Evolutionary conservation across 2,113 vertebrate genomes (phyloP), one percentile per base, ranked within the genome.

Genomic region (Tachycineta bicolor): DNA sequence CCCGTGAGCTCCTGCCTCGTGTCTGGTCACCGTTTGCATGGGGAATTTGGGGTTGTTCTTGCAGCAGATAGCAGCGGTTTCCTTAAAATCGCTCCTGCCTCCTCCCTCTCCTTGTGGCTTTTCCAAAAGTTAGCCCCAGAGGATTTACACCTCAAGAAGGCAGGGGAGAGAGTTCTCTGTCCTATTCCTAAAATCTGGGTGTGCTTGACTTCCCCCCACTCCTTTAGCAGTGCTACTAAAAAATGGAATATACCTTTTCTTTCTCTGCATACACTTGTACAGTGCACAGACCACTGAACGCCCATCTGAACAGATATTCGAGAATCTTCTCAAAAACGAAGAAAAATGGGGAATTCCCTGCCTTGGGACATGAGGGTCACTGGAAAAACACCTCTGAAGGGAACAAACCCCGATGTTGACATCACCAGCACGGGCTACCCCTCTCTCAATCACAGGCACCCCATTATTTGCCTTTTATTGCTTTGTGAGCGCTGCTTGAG

Each of bases 381-480:
- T 75, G 60, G 29, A 65, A 25, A 26, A 1, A 14, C 15, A 7
- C 8, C 46, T 31, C 53, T 12, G 20, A 22, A 62, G 31, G 50
- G 56, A 59, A 16, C 47, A 62, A 65, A 47, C 21, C 29, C 60
- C 0, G 0, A 1, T 16, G 6, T 9, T 34, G 49, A 11, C 14
- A 44, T n/a, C 11, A 5, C 4, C 43, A 33, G 60, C 62, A 68
- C 0, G 0, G 47, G 1, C 1, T 12, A 21, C 14, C 4, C 26
- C 16, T 39, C 19, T 33, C 46, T 60, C 16, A 9, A 0, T 12
- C 23, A 3, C 41, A 28, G 62, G 5, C 49, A 13, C 53, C 23
- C 21, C 21, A 2, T 37, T 20, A 70, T 16, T 22, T 37, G 3
- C 43, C 52, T 23, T 19, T 44, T 13, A 33, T 37, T 0, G 4